A percentile compares a stretch with the other conserved stretches of the same genome.
Evolutionary conservation across 2,113 vertebrate genomes (phyloP).

Genomic region (Brachyhypopomus gauderio): DNA sequence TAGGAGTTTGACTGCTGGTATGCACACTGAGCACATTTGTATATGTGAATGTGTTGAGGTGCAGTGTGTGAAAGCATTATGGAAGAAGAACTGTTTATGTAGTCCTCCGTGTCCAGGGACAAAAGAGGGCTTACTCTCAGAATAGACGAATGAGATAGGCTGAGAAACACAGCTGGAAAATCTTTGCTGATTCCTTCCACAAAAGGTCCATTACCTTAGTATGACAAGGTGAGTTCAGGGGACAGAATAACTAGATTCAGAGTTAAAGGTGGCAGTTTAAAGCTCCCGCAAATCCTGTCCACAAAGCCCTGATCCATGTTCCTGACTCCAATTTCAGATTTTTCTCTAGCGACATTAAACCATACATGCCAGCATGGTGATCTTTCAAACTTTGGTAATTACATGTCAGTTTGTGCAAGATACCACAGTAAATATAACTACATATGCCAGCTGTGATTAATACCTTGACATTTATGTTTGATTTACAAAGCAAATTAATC

Average conservation of each 20-base stretch:
- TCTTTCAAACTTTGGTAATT: slow-evolving; percentile 14
- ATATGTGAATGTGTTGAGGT: slow-evolving; percentile 28
- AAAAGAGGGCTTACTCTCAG: neutral
- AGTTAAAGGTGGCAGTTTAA: slow-evolving; percentile 11
- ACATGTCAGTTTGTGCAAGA: slow-evolving; percentile 34
- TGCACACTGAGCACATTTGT: slow-evolving; percentile 14
- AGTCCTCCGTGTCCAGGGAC: slow-evolving; percentile 9
- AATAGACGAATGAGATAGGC: neutral
- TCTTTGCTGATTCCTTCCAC: slow-evolving; percentile 20
- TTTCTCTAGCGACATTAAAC: slow-evolving; percentile 5
- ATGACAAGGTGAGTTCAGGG: neutral
- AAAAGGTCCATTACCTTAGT: slow-evolving; percentile 33
- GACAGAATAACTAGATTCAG: neutral
- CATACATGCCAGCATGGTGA: neutral
- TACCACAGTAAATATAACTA: neutral
- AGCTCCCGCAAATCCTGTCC: slow-evolving; percentile 1
- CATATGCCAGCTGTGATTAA: neutral
- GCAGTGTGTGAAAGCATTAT: slow-evolving; percentile 4
- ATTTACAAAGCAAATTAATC: slow-evolving; percentile 13
- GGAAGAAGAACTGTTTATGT: slow-evolving; percentile 29
- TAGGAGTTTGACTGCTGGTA: slow-evolving; percentile 22
- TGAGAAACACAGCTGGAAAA: slow-evolving; percentile 15
- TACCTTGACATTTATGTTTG: slow-evolving; percentile 19
- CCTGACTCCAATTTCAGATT: neutral
- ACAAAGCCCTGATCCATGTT: slow-evolving; percentile 21